Percentiles rank a stretch among this genome's conserved stretches.
These are phyloP conservation scores for Myripristis jacobus DNA, from an alignment of 2,797 vertebrate species.

Conservation along the genomic window DNA sequence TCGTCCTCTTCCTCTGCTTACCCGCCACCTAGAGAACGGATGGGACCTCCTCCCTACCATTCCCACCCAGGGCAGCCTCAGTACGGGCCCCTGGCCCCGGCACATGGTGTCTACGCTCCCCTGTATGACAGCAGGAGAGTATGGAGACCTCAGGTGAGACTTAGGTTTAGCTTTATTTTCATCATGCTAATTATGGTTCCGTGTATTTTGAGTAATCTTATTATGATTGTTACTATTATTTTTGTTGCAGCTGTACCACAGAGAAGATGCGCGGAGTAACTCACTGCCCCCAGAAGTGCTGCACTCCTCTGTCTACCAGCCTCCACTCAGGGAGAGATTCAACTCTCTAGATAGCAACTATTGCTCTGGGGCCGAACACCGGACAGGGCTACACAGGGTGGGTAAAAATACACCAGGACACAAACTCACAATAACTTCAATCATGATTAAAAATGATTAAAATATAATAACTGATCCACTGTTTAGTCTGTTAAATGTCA, in stretches of 20 bases:
- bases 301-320: slow-evolving; percentile 94
- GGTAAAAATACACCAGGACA: slow-evolving; percentile 5
- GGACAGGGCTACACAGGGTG: slow-evolving; percentile 90
- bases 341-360: slow-evolving; percentile 96
- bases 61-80: slow-evolving; percentile 83
- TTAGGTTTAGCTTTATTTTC: too few relatives aligned
- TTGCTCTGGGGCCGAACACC: slow-evolving; percentile 90
- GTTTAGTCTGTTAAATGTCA: too few relatives aligned
- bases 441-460: not conserved
- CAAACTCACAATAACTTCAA: not conserved
- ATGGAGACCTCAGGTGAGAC: slow-evolving; percentile 89
- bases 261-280: slow-evolving; percentile 95
- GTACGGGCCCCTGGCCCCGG: slow-evolving; percentile 88
- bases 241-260: slow-evolving; percentile 91
- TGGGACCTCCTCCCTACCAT: slow-evolving; percentile 84
- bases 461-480: too few relatives aligned
- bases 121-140: slow-evolving; percentile 96
- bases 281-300: slow-evolving; percentile 96
- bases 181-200: not conserved
- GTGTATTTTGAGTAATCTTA: not conserved
- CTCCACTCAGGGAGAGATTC: slow-evolving; percentile 94
- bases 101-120: slow-evolving; percentile 92
- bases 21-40: slow-evolving; percentile 76
- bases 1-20: slow-evolving; percentile 86
- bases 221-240: not conserved